phyloP scores from a whole-genome alignment of 2,888 invertebrate genomes.

The Thereva nobilitata region DNA sequence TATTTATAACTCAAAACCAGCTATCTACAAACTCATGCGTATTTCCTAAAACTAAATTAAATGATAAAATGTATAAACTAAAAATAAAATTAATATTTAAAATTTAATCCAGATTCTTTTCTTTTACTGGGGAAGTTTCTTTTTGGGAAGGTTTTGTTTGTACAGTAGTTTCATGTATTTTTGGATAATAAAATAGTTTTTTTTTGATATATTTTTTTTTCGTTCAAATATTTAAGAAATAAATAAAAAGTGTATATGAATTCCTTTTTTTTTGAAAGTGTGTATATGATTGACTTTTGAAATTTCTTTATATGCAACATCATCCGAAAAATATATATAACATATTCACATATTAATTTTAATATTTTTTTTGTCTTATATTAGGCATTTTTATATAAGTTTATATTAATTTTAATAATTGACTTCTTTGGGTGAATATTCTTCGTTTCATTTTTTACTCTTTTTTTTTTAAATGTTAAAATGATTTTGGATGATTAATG shows the following conservation, averaged over 20 bases:
- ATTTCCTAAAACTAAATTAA: too few relatives aligned
- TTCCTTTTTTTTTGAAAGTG: constrained; percentile 11
- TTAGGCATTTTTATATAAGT: constrained; percentile 23
- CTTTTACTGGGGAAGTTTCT: too few relatives aligned
- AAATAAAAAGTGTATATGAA: constrained; percentile 28
- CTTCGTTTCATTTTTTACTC: too few relatives aligned
- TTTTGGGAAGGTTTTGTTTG: too few relatives aligned
- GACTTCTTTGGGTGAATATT: constrained; percentile 22
- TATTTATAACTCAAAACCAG: too few relatives aligned
- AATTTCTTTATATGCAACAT: constrained; percentile 25
- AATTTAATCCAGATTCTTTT: too few relatives aligned
- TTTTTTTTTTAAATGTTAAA: constrained; percentile 3
- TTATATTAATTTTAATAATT: constrained; percentile 26
- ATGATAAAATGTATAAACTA: too few relatives aligned
- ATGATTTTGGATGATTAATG: constrained; percentile 21
- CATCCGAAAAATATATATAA: constrained; percentile 33
- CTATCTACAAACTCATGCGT: too few relatives aligned
- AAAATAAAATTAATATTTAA: too few relatives aligned
- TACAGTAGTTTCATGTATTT: too few relatives aligned
- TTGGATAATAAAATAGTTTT: constrained; percentile 18
- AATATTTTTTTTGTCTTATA: constrained; percentile 22
- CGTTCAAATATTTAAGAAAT: constrained; percentile 20
- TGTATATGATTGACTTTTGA: constrained; percentile 26
- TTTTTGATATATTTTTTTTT: neutral
- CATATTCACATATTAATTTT: constrained; percentile 5